Percentiles rank a stretch among this genome's conserved stretches.
Evolutionary conservation across 2,113 vertebrate genomes (phyloP).

Genomic region (Lophotis ruficrista): DNA sequence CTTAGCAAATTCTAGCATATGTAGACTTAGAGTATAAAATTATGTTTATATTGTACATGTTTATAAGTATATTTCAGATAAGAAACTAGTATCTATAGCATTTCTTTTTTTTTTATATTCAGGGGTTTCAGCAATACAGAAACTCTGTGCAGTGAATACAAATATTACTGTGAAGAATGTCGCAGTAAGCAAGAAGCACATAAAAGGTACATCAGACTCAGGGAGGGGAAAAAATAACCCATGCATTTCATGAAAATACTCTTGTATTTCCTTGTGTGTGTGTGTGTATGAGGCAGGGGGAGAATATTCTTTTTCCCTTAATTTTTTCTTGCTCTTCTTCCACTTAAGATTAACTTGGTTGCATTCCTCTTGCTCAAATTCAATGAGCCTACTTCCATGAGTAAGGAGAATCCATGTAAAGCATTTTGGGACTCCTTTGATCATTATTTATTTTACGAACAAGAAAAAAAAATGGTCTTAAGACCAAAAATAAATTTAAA

Average conservation of each 20-base stretch:
- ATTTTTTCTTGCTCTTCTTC: background rate
- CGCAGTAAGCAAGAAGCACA: slow-evolving; percentile 88
- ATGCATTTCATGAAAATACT: background rate
- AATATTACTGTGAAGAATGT: slow-evolving; percentile 88
- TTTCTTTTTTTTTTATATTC: slow-evolving; percentile 4
- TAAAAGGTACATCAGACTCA: slow-evolving; percentile 74
- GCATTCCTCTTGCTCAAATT: background rate
- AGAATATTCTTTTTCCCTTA: background rate
- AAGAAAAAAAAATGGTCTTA: background rate
- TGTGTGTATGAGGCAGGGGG: background rate
- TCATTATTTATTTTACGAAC: background rate
- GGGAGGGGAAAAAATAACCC: background rate
- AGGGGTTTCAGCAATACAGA: slow-evolving; percentile 88
- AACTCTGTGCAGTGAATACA: slow-evolving; percentile 86
- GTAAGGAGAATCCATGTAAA: background rate
- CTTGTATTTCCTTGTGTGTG: background rate
- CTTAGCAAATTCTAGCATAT: background rate
- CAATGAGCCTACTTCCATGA: background rate
- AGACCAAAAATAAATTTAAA: background rate
- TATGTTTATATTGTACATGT: background rate
- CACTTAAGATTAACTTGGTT: background rate
- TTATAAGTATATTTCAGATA: background rate
- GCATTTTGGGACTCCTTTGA: background rate
- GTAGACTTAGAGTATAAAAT: background rate
- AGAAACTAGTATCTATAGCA: background rate